Percentiles rank a stretch among this genome's conserved stretches.
Evolutionary conservation across 2,888 invertebrate species (phyloP).

Genomic region (Cryptocephalus primarius): DNA sequence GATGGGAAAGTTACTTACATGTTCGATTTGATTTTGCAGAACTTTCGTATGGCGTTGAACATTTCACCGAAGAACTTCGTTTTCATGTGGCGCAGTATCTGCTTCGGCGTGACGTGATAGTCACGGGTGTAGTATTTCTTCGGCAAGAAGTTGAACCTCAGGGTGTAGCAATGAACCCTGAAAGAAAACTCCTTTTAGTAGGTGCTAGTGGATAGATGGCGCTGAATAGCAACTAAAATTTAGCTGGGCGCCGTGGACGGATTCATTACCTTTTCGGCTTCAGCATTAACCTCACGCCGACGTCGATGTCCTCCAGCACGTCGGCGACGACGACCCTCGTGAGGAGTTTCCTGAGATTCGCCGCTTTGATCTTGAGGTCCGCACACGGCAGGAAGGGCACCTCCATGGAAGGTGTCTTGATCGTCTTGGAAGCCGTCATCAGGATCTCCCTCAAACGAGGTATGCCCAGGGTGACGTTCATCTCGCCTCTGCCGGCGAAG

Average conservation of each 20-base stretch:
- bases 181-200: too few species aligned
- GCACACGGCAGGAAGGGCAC: constrained; percentile 60
- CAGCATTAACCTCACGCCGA: constrained; percentile 44
- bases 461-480: constrained; percentile 99
- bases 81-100: constrained; percentile 65
- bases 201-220: too few species aligned
- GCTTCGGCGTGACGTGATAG: constrained; percentile 57
- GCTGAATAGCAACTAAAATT: too few species aligned
- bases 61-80: constrained; percentile 56
- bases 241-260: too few species aligned
- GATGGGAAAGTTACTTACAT: constrained; percentile 32
- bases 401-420: constrained; percentile 95
- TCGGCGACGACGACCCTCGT: constrained; percentile 70
- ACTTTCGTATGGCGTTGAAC: constrained; percentile 50
- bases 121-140: constrained; percentile 61
- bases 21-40: constrained; percentile 43
- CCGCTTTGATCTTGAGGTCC: constrained; percentile 45
- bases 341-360: constrained; percentile 58
- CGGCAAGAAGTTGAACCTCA: constrained; percentile 67
- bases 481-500: constrained; percentile 98
- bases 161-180: constrained; percentile 48
- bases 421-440: constrained; percentile 88
- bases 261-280: constrained; percentile 37
- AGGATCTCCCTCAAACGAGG: constrained; percentile 93
- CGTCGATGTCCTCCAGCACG: constrained; percentile 61